Conservation (phyloP, 1,140 invertebrate species). For the Gryon sp. region DNA sequence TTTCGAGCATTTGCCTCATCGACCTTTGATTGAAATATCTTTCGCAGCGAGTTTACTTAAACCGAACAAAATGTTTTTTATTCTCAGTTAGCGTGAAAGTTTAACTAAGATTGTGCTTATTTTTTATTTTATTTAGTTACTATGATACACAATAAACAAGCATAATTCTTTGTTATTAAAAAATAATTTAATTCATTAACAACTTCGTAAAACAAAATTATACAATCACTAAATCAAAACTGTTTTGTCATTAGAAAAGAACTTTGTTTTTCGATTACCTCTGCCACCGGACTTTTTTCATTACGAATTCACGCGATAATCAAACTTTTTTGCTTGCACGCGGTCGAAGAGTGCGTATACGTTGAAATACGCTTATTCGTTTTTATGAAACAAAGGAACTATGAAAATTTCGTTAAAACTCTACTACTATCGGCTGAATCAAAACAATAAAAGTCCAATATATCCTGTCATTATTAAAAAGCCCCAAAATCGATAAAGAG, state of each 20-base stretch:
- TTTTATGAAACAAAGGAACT: conserved; percentile 37
- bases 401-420: conserved; percentile 42
- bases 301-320: conserved; percentile 37
- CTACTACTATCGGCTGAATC: conserved; percentile 36
- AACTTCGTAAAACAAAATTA: no score
- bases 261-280: conserved; percentile 28
- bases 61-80: conserved; percentile 18
- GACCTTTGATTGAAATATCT: conserved; percentile 43
- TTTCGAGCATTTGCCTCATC: conserved; percentile 26
- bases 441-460: conserved; percentile 50
- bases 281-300: conserved; percentile 31
- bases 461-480: conserved; percentile 45
- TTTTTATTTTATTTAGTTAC: no score
- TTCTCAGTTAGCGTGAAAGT: no score
- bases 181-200: no score
- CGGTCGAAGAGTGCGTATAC: conserved; percentile 2
- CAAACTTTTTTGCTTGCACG: conserved; percentile 23
- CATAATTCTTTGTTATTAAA: not conserved
- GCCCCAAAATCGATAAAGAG: conserved; percentile 28
- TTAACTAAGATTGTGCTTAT: no score
- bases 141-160: not conserved
- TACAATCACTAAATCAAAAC: no score
- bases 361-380: conserved; percentile 37
- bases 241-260: conserved; percentile 28
- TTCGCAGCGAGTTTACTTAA: conserved; percentile 64